Percentiles rank a stretch among this genome's conserved stretches.
These are phyloP conservation scores for Probaryconus sp. DNA, from an alignment of 1,140 invertebrate species.

Conservation along the genomic window DNA sequence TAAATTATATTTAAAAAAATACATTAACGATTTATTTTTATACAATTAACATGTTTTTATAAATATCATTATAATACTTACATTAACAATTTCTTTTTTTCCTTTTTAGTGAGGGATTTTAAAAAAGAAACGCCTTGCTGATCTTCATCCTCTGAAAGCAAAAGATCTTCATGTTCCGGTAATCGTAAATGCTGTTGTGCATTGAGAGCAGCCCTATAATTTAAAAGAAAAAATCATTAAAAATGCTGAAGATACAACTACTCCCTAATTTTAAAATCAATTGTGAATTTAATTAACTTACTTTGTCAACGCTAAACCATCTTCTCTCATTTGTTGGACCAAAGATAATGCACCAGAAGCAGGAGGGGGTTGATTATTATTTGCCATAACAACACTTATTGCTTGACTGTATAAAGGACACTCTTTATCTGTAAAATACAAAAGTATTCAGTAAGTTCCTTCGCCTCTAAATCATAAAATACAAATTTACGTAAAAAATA, in stretches of 20 bases:
- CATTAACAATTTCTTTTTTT: conserved; percentile 94
- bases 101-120: conserved; percentile 89
- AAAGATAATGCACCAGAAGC: conserved; percentile 85
- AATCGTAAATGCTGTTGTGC: conserved; percentile 81
- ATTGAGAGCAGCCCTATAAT: conserved; percentile 77
- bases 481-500: neutral
- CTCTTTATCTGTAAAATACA: conserved; percentile 85
- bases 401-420: conserved; percentile 95
- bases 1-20: conserved; percentile 63
- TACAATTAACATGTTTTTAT: too few species aligned
- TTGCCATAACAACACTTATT: conserved; percentile 81
- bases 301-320: conserved; percentile 93
- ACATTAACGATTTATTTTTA: too few species aligned
- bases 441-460: too few species aligned
- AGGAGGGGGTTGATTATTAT: conserved; percentile 80
- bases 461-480: conserved; percentile 2
- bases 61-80: too few species aligned
- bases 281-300: too few species aligned
- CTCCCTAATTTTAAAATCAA: too few species aligned
- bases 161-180: conserved; percentile 72
- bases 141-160: conserved; percentile 81
- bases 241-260: conserved; percentile 3
- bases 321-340: conserved; percentile 94
- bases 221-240: conserved; percentile 9
- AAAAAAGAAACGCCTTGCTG: conserved; percentile 86